Evolutionary conservation across 2,888 invertebrate genomes (phyloP), one percentile per base, ranked within the genome.

Genomic region (Leptarthrus brevirostris): DNA sequence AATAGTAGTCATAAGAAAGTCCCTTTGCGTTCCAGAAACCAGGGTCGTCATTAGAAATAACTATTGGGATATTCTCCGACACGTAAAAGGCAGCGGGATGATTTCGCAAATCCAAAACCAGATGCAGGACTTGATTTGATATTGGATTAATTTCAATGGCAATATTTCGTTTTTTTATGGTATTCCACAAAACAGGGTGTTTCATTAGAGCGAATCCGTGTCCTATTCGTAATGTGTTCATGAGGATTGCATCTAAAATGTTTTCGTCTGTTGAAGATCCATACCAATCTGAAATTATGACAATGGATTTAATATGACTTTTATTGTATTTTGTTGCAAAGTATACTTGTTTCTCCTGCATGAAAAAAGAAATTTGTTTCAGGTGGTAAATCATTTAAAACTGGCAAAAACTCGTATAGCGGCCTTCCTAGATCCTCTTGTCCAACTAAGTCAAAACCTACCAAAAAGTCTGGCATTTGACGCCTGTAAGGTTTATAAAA

Each of bases 381-480:
- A 22, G 78, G 58, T 3, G 85, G 83, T 16, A 83, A 72, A 5
- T 79, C 74, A 26, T 75, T 78, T 0, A 85, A 53, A 4, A 77
- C 78, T 0, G 79, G 66, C 2, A 83, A 34, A n/a, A 83, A 81
- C 3, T 79, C 74, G 26, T 83, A 77, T 0, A 91, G 80, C 0
- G 88, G 86, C 26, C 84, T 80, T 0, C 90, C 90, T 47, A 85
- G 85, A 78, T 91, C 90, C 82, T 91, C 91, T 77, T 89, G 89
- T 0, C 91, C 91, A 1, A 91, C 90, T 53, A 91, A 83, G 82
- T 91, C 91, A 74, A 91, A 90, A 2, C 91, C 91, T 14, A 87
- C 86, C 5, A 91, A 80, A 77, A 89, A 88, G 54, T 87, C 80
- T 0, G 90, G 90, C 79, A 80, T 80, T 0, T 71, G 14, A 16